phyloP scores from a whole-genome alignment of 2,888 invertebrate species.

The Drosophila aldrichi region DNA sequence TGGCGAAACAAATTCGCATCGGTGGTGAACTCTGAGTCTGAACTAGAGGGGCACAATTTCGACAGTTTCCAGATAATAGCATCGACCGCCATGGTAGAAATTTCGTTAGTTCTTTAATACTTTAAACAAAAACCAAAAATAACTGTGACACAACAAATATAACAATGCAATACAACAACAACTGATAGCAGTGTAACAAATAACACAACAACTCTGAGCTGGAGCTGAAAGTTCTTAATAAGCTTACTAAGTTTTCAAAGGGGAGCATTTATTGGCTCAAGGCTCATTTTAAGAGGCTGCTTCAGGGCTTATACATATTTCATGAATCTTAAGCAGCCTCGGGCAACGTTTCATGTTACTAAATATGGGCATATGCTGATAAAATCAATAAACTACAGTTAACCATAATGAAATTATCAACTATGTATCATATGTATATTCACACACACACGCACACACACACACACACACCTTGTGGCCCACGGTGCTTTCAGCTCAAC shows the following conservation, averaged over 20 bases:
- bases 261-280: not conserved
- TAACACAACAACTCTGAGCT: not conserved
- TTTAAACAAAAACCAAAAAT: not conserved
- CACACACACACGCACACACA: constrained; percentile 2
- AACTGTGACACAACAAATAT: not conserved
- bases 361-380: constrained; percentile 19
- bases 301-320: constrained; percentile 46
- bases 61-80: not conserved
- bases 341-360: constrained; percentile 6
- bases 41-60: not conserved
- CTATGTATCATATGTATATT: constrained; percentile 35
- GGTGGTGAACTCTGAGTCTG: not conserved
- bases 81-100: not conserved
- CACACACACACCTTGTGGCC: constrained; percentile 9
- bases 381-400: constrained; percentile 71
- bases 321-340: constrained; percentile 44
- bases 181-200: not conserved
- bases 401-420: constrained; percentile 73
- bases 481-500: constrained; percentile 30
- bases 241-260: not conserved
- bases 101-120: not conserved
- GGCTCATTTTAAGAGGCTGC: constrained; percentile 7
- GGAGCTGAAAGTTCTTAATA: not conserved
- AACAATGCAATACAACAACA: not conserved
- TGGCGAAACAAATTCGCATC: not conserved